These are phyloP conservation scores for Wasmannia auropunctata DNA, from an alignment of 1,140 invertebrate species.

Conservation along the genomic window DNA sequence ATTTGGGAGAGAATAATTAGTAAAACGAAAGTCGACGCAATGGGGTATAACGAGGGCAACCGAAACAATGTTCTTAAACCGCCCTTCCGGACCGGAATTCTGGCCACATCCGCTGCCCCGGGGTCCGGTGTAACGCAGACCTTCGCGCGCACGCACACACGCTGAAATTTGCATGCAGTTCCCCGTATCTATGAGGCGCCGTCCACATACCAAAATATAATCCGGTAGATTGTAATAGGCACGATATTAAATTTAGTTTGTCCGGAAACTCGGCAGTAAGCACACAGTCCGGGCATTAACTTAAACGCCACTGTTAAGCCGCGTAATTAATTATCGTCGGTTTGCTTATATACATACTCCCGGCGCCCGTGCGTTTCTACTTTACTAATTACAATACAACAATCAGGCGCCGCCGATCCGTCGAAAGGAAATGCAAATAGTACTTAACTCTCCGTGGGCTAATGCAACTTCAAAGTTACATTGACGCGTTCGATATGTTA, in stretches of 20 bases:
- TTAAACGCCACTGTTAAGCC: constrained; percentile 78
- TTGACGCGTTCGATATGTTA: background rate
- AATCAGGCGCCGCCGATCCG: background rate
- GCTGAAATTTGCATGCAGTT: constrained; percentile 38
- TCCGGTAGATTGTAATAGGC: constrained; percentile 80
- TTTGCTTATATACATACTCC: constrained; percentile 29
- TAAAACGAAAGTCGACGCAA: constrained; percentile 47
- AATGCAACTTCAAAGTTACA: background rate
- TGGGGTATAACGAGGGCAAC: constrained; percentile 32
- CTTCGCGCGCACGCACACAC: constrained; percentile 53
- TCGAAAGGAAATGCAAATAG: constrained; percentile 12
- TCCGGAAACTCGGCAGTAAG: constrained; percentile 74
- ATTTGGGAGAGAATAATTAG: constrained; percentile 49
- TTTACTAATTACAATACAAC: constrained; percentile 44
- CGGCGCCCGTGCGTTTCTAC: constrained; percentile 5
- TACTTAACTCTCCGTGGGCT: background rate
- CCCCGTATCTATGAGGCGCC: constrained; percentile 16
- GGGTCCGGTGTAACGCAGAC: constrained; percentile 45
- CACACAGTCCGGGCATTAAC: constrained; percentile 76
- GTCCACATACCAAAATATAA: constrained; percentile 78
- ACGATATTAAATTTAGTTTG: constrained; percentile 83
- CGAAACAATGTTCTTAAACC: constrained; percentile 65
- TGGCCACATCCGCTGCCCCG: constrained; percentile 56
- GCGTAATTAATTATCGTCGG: constrained; percentile 79
- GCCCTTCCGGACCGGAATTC: constrained; percentile 64